Base-by-base conservation (phyloP, 2,797 vertebrate genomes). In the Luscinia megarhynchos region DNA sequence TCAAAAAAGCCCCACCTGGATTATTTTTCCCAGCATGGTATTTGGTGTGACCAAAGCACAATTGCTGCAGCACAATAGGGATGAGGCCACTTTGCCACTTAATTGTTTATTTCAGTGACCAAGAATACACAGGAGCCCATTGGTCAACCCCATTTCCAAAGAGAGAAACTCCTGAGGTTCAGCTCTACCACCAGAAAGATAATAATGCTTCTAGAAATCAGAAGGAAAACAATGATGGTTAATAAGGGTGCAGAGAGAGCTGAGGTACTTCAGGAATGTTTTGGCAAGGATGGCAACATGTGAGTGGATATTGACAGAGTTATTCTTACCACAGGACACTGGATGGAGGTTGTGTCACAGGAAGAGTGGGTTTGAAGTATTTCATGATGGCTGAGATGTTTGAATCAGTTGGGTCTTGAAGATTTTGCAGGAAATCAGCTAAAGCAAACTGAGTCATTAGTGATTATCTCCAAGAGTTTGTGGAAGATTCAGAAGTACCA, bases 361-460 rank as follows among this genome's bases (percentile, higher is more conserved):
- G 87, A 93, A 94, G 46, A 91, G 78, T 10, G 41, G 32, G 40
- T 77, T 89, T 80, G 34, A 92, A 92, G 24, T 10, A 68, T 77
- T 85, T 92, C 2, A 5, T 51, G 79, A 72, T 64, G 62, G 51
- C 77, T 86, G 90, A 68, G 46, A 90, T 29, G 29, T 74, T 94
- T 87, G 73, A 89, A 58, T 70, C 61, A 67, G 57, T 77, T 83
- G 57, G 22, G 50, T 46, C 61, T 78, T 85, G 61, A 87, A 92
- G 64, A 85, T 45, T 78, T 64, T 80, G 50, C 93, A 93, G 94
- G 79, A 92, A 96, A 93, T 26, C 50, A 66, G 38, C 53, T 83
- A 84, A 92, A 86, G 69, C 54, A 85, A 92, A 85, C 82, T 89
- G 93, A 95, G 57, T 94, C 89, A 94, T 92, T 93, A 83, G 68